These are phyloP conservation scores for Aromia moschata DNA, from an alignment of 2,888 invertebrate species.

Conservation along the genomic window DNA sequence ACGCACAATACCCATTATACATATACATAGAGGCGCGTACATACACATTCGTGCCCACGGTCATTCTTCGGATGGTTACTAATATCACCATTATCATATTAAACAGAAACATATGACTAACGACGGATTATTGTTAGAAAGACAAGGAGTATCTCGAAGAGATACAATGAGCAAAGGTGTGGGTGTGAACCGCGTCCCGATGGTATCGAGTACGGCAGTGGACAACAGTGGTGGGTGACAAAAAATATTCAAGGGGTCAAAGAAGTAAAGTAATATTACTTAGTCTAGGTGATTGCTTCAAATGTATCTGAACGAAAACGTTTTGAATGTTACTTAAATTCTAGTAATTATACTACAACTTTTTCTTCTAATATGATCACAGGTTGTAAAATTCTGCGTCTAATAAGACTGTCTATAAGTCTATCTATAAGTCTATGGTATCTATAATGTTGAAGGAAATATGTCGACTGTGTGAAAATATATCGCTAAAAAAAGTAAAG, in stretches of 20 bases:
- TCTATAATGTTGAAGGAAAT: no score
- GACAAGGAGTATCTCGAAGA: conserved; percentile 37
- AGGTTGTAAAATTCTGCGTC: no score
- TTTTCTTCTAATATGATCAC: no score
- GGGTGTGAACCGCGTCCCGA: conserved; percentile 36
- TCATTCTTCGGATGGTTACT: conserved; percentile 35
- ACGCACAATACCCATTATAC: background rate
- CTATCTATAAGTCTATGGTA: no score
- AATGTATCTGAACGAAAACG: no score
- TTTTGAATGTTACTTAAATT: no score
- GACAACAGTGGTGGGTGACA: conserved; percentile 18
- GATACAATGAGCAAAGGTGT: conserved; percentile 36
- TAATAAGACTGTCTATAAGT: no score
- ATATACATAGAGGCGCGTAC: conserved; percentile 4
- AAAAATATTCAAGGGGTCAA: background rate
- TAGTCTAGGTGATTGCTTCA: no score
- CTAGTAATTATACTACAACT: no score
- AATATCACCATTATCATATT: conserved; percentile 41
- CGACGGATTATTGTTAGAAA: conserved; percentile 37
- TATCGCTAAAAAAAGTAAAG: no score
- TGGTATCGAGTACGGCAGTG: conserved; percentile 24
- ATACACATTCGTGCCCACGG: background rate
- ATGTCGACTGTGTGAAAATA: no score
- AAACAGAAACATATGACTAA: conserved; percentile 38
- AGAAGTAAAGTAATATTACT: no score